Evolutionary conservation across 2,797 vertebrate genomes (phyloP), one percentile per base, ranked within the genome.

Genomic region (Centroberyx gerrardi): DNA sequence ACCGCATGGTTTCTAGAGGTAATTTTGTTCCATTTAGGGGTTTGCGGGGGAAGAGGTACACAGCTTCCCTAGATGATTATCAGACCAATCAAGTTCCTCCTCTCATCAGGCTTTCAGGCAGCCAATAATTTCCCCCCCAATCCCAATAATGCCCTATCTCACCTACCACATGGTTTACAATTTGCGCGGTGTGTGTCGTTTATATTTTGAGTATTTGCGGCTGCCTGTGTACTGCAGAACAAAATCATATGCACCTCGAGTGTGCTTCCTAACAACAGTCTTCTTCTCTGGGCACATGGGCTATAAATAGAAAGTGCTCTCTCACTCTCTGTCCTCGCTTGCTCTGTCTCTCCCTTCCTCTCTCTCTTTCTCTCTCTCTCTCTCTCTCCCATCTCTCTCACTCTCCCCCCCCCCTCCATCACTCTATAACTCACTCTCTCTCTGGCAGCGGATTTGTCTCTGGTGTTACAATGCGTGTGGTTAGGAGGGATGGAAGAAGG

Each of bases 231-330:
- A 58, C 78, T 74, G 82, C 83, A 79, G 86, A 84, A 81, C 69
- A 84, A 86, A 88, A 88, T 81, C 58, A 68, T 44, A 68, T 2
- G 63, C 58, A 71, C 59, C n/a, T 51, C 9, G 42, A 80, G 83
- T 76, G 84, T 83, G 88, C 88, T 92, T 90, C 90, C 81, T 29
- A 87, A 88, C 86, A 90, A 91, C 88, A 88, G 82, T 82, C 82
- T 79, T 87, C 82, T 85, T 89, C 87, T 91, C 80, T 29, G 83
- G 86, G 90, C 90, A 86, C 87, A 75, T 48, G 1, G 76, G 78
- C 88, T 94, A 93, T 86, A 93, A 93, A 93, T 94, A 93, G 93
- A 92, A 83, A 87, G 83, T 79, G 81, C 88, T 87, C 86, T 84
- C 86, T 90, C 89, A 63, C 87, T 76, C 84, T 62, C 82, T 77